Percentiles rank a stretch among this genome's conserved stretches.
Evolutionary conservation across 2,797 vertebrate genomes (phyloP).

Genomic region (Leptoclinus maculatus): DNA sequence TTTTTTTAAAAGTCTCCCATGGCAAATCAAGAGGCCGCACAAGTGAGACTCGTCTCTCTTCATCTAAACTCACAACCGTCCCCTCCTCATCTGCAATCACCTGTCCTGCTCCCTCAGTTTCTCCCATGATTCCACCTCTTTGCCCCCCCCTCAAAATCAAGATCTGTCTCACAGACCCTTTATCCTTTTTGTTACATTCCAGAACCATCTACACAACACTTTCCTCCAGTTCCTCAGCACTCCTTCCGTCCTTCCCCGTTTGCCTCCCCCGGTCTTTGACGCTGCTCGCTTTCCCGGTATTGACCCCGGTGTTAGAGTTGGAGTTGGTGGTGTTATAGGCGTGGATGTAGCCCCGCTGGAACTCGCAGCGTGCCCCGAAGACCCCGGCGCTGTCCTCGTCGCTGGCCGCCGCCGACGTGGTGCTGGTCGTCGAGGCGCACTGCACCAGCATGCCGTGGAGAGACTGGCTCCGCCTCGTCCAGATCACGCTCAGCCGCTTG

Average conservation of each 20-base stretch:
- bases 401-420: constrained; percentile 69
- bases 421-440: constrained; percentile 81
- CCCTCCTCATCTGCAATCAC: constrained; percentile 26
- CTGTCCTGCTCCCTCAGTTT: constrained; percentile 24
- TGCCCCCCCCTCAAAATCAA: constrained; percentile 47
- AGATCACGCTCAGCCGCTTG: constrained; percentile 90
- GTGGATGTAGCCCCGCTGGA: constrained; percentile 80
- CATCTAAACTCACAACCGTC: constrained; percentile 42
- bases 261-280: constrained; percentile 85
- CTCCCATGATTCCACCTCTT: constrained; percentile 33
- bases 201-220: constrained; percentile 69
- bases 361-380: constrained; percentile 56
- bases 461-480: constrained; percentile 93
- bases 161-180: constrained; percentile 43
- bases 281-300: constrained; percentile 44
- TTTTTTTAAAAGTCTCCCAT: constrained; percentile 24
- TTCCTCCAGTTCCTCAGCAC: constrained; percentile 72
- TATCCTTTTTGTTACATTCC: neutral
- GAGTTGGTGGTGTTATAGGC: constrained; percentile 84
- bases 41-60: constrained; percentile 37
- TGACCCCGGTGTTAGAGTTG: constrained; percentile 80
- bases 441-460: constrained; percentile 92
- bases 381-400: constrained; percentile 60
- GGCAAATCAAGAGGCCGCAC: constrained; percentile 52
- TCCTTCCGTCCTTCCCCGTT: constrained; percentile 50